These are phyloP conservation scores for Antrozous pallidus DNA, from an alignment of 2,797 vertebrate species.

Conservation along the genomic window DNA sequence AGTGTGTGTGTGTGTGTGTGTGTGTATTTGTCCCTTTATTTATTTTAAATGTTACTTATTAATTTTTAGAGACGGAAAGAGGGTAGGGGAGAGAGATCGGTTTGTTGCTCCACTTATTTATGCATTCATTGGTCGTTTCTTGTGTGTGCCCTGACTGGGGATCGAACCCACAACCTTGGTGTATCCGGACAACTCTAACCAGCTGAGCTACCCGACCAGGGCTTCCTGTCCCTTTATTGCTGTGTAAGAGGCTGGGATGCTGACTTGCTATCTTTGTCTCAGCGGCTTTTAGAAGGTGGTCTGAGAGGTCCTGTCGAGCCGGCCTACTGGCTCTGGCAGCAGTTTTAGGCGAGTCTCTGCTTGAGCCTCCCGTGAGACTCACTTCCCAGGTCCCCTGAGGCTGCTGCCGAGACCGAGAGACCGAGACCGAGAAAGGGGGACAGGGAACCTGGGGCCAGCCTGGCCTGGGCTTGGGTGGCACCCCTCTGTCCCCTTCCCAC, in stretches of 20 bases:
- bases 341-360: constrained; percentile 51
- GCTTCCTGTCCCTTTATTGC: not conserved
- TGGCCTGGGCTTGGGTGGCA: constrained; percentile 30
- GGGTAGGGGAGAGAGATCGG: not conserved
- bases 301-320: not conserved
- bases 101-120: not conserved
- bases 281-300: constrained; percentile 37
- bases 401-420: not conserved
- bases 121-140: not conserved
- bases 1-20: not conserved
- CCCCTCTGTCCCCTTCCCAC: constrained; percentile 40
- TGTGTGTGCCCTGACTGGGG: not conserved
- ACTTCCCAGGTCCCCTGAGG: not conserved
- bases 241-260: not conserved
- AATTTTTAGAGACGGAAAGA: not conserved
- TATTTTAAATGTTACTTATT: not conserved
- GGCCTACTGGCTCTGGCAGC: constrained; percentile 9
- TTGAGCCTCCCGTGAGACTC: constrained; percentile 28
- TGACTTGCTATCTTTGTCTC: constrained; percentile 21
- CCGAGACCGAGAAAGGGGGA: not conserved
- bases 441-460: not conserved
- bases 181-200: not conserved
- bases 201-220: not conserved
- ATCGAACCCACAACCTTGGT: not conserved
- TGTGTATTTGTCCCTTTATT: not conserved